Conservation (phyloP, 2,888 invertebrate genomes). For the Syrphus vitripennis region DNA sequence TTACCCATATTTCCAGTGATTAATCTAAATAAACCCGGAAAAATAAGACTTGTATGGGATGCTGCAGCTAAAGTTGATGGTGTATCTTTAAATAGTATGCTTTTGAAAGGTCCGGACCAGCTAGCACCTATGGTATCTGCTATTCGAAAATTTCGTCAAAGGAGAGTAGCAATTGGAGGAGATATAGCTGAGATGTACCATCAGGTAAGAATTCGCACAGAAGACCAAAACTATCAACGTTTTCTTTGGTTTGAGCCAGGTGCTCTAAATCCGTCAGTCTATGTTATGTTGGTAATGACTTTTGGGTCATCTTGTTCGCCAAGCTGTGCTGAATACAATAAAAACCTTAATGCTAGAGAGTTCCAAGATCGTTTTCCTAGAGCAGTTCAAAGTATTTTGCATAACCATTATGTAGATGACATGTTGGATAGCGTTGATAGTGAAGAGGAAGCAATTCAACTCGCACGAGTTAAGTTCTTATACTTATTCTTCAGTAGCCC, state of each 20-base stretch:
- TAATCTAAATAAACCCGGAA: slow-evolving; percentile 20
- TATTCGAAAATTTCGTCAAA: slow-evolving; percentile 73
- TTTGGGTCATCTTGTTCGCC: not conserved
- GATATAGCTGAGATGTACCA: slow-evolving; percentile 74
- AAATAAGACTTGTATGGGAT: slow-evolving; percentile 59
- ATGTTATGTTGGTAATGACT: not conserved
- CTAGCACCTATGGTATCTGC: slow-evolving; percentile 41
- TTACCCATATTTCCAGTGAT: slow-evolving; percentile 73
- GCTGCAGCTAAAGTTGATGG: slow-evolving; percentile 73
- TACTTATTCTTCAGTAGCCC: no score
- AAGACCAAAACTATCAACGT: slow-evolving; percentile 74
- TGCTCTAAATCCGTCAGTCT: not conserved
- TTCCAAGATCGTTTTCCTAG: not conserved
- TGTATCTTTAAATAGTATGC: slow-evolving; percentile 74
- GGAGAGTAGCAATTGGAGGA: slow-evolving; percentile 71
- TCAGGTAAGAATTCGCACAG: slow-evolving; percentile 65
- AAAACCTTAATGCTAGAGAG: not conserved
- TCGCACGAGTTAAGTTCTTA: no score
- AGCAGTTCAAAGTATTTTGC: not conserved
- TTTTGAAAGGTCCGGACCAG: slow-evolving; percentile 75
- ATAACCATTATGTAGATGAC: slow-evolving; percentile 73
- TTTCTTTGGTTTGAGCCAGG: slow-evolving; percentile 72
- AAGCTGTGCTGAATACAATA: not conserved
- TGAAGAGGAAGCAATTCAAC: slow-evolving; percentile 58
- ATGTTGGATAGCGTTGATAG: slow-evolving; percentile 68